Evolutionary conservation across 2,113 vertebrate genomes (phyloP), one percentile per base, ranked within the genome.

Genomic region (Butorides virescens): DNA sequence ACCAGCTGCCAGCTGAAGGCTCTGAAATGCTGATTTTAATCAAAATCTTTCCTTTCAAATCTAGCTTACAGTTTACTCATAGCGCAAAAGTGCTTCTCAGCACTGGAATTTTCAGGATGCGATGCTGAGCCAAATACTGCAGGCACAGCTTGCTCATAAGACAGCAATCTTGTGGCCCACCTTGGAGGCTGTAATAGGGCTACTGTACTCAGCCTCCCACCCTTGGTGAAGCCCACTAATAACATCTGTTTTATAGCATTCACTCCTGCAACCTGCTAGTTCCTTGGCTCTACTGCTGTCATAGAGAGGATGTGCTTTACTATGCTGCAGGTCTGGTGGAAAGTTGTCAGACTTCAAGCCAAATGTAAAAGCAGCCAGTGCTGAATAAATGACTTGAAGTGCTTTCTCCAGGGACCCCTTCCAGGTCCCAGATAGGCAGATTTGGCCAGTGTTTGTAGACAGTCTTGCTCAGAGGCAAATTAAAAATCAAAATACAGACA

Each of bases 401-500:
- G 87, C 97, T 97, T 98, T 97, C 97, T 98, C 97, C 86, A 98
- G 97, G 97, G 98, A 98, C 95, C 94, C 93, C 89, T 97, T 97
- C 97, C 97, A 98, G 97, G 89, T 95, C 92, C 93, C 95, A 97
- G 96, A 97, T 98, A 98, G 97, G 97, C 95, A 98, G 96, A 97
- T 97, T 97, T 95, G 97, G 97, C 97, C 94, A 88, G 93, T 92
- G 90, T 95, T 98, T 97, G 97, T 97, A 97, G 97, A 97, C 97
- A 89, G 97, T 95, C 97, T 98, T 97, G 96, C 93, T 97, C 97
- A 93, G 97, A 97, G 97, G 95, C 97, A 96, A 97, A 98, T 98
- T 98, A 97, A 98, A 98, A 98, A 98, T 93, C 95, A 98, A 98
- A 98, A 97, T 98, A 97, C 97, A 98, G 97, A 98, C 97, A 97